These are phyloP conservation scores for Rhynchophorus ferrugineus DNA, from an alignment of 1,140 invertebrate genomes.

Conservation along the genomic window DNA sequence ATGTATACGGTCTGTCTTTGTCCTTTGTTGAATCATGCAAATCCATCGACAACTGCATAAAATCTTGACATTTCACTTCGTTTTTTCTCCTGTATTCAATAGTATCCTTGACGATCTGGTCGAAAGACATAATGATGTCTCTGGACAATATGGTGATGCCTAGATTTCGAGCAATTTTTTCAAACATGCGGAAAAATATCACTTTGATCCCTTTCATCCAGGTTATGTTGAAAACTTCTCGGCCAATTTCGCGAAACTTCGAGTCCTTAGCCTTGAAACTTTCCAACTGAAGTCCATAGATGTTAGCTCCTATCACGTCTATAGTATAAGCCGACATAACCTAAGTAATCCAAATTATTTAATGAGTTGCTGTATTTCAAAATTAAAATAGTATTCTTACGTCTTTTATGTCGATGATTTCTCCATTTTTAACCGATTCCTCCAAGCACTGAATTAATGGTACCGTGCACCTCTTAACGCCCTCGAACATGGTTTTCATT, in stretches of 20 bases:
- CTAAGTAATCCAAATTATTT: no score
- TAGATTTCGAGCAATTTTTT: background rate
- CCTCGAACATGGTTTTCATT: no score
- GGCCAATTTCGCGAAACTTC: background rate
- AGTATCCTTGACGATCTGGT: conserved; percentile 39
- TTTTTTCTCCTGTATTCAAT: conserved; percentile 43
- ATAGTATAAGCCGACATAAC: background rate
- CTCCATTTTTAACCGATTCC: no score
- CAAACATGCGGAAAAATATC: background rate
- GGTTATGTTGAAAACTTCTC: background rate
- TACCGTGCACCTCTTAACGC: no score
- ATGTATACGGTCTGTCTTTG: conserved; percentile 7
- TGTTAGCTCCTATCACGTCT: background rate
- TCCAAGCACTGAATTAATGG: no score
- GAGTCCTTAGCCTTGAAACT: background rate
- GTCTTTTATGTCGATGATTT: no score
- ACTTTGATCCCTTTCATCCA: background rate
- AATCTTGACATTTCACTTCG: conserved; percentile 43
- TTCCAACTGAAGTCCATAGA: background rate
- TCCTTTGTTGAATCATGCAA: conserved; percentile 10
- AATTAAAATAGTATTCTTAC: no score
- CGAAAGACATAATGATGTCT: conserved; percentile 42
- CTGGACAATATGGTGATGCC: background rate
- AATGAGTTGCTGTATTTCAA: no score
- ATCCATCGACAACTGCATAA: conserved; percentile 48